Base-by-base conservation (phyloP, 2,113 vertebrate species). In the Boleophthalmus pectinirostris region DNA sequence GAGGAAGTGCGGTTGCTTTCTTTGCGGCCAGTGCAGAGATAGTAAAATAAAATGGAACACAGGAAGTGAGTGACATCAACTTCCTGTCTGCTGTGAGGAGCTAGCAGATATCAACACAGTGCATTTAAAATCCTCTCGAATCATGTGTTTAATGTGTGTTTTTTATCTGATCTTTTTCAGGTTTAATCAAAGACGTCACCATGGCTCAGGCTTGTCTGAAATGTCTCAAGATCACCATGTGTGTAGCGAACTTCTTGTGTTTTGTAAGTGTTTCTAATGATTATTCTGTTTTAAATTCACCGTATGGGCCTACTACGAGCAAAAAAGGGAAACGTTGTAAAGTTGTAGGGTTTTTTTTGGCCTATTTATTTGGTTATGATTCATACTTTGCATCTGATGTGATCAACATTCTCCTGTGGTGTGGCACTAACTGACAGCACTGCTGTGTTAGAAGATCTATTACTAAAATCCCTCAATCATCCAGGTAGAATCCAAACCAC, bases 151-250 rank as follows among this genome's bases (percentile, higher is more conserved):
- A 18, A 18, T 54, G 53, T 69, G 12, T 21, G 54, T 2, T 0
- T 29, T 3, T 14, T 29, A 13, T 53, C n/a, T n/a, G n/a, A n/a
- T 57, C 24, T 75, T 9, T 66, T 60, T 24, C 88, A 92, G 91
- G 83, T 81, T 23, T 66, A 68, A 80, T 49, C 49, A 56, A 14
- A 76, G 23, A 24, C 11, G 10, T 2, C 78, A 87, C 61, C 5
- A 94, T 94, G 93, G 85, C 92, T 78, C 90, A 92, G 67, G 49
- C 61, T 12, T 94, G 93, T 82, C 92, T 94, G 58, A 93, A 91
- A 86, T 94, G 90, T 78, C 77, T 94, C 13, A 94, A 94, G 82
- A 87, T 90, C 88, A 93, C 89, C 71, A 93, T 94, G 93, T 94
- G 93, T 88, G 74, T 75, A n/a, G 86, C 92, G 82, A 94, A 94